phyloP scores from a whole-genome alignment of 2,113 vertebrate species.

The Upupa epops region DNA sequence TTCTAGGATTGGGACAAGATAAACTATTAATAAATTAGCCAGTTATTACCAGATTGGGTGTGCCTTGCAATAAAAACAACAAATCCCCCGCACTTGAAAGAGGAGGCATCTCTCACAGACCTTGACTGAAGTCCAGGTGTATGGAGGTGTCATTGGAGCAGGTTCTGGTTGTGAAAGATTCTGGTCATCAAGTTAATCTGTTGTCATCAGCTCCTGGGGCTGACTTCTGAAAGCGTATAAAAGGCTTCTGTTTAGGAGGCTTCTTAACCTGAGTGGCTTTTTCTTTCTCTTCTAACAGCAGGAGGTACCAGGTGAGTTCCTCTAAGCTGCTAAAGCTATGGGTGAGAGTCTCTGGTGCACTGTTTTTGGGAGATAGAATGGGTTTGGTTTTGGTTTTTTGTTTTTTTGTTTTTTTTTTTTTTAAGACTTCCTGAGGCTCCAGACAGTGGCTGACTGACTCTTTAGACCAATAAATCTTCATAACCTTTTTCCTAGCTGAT shows the following conservation, averaged over 20 bases:
- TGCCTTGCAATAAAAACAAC: neutral
- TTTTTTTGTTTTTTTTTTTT: neutral
- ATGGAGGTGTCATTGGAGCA: conserved; percentile 34
- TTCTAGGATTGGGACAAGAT: neutral
- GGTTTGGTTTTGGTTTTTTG: neutral
- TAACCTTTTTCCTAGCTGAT: too few species aligned
- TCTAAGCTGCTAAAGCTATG: accelerated
- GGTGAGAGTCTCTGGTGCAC: accelerated
- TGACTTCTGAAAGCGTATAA: conserved; percentile 12
- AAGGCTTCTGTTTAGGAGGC: neutral
- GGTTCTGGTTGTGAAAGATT: conserved; percentile 60
- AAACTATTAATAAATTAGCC: neutral
- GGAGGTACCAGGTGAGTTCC: neutral
- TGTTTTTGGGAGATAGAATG: accelerated
- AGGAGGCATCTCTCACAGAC: neutral
- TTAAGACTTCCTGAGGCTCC: neutral
- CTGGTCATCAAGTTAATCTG: conserved; percentile 41
- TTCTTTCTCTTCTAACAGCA: neutral
- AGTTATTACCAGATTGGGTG: conserved; percentile 1
- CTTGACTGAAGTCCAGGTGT: conserved; percentile 42
- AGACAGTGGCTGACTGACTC: neutral
- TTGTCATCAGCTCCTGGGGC: neutral
- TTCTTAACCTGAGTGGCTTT: neutral
- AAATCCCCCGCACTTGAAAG: neutral
- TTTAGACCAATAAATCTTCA: neutral